Evolutionary conservation across 2,888 invertebrate species (phyloP), one percentile per base, ranked within the genome.

Genomic region (Phanerotoma sp.): DNA sequence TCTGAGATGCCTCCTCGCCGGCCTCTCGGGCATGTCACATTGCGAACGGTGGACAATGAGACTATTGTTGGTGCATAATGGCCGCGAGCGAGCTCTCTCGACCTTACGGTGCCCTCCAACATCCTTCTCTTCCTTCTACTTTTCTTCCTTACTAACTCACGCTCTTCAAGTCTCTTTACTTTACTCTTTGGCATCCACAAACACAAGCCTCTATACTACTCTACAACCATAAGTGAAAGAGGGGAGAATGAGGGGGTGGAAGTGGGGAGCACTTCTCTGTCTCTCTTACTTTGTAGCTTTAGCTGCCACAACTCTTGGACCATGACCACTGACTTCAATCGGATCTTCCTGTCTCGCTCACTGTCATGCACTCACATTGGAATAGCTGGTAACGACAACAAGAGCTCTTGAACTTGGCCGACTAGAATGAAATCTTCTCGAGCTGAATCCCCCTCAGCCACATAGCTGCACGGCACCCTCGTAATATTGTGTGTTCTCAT

Each of bases 41-140:
- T 48, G 63, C 64, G 55, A 64, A 60, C 63, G 58, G 56, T 57
- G 73, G 71, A 73, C 73, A 73, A 73, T 73, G 71, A 72, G 71
- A 67, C 71, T 66, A 73, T 73, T 73, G 73, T 73, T 71, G 63
- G 66, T 66, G 70, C 67, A 72, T 72, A 71, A 72, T 70, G 68
- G 67, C 63, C 64, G 64, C 58, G 56, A 53, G 45, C 54, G 63
- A 61, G 60, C 60, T 58, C 62, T 63, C 64, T 66, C 70, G 71
- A 71, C 71, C 73, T 72, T 68, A 66, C 66, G 64, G 64, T 66
- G 59, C 64, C 66, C 49, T 67, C 61, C 58, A 58, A 52, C 59
- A 11, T 16, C 58, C 49, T 58, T 62, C 40, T 56, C 57, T 44
- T 40, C 57, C 49, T 49, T 52, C 45, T 45, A 16, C 11, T 15